Evolutionary conservation across 2,888 invertebrate species (phyloP), one percentile per base, ranked within the genome.

Genomic region (Phlogophora meticulosa): DNA sequence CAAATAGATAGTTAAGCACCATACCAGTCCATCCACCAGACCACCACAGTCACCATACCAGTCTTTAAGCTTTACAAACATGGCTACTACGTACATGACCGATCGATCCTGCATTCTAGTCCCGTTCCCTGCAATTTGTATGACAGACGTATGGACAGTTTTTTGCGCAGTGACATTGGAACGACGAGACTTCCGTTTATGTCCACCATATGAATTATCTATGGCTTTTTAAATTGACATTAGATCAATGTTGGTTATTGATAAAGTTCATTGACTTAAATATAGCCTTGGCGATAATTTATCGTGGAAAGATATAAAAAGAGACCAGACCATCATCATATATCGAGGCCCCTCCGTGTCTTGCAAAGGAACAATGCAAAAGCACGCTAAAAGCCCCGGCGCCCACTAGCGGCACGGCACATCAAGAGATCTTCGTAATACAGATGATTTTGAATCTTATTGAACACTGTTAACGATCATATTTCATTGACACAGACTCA

Each of bases 171-270:
- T 57, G 51, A 61, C 76, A 72, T 68, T 63, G 45, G 49, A 49
- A 34, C 49, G 64, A 67, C 71, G 48, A 57, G 72, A 80, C 76
- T 74, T 81, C 82, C 81, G 78, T 60, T 73, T 46, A 40, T 46
- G 59, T 66, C 65, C 77, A 71, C 61, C 70, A 32, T 40, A 49
- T 68, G 82, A 83, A 83, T 83, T 78, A 73, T 60, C 76, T 75
- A 71, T 75, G 62, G 68, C 63, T 60, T 68, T 76, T 79, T 72
- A 68, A 60, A 53, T 20, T 62, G 38, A 17, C 24, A 45, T 71
- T 72, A 60, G 34, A 52, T 60, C 38, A 42, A 69, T 57, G 61
- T 52, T 68, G 65, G 65, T 24, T 55, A n/a, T 46, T 52, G 67
- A 63, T 61, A 40, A 48, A 68, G 67, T 62, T 67, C 63, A 40